phyloP scores from a whole-genome alignment of 1,140 invertebrate genomes.

The Schlechtendalia chinensis region DNA sequence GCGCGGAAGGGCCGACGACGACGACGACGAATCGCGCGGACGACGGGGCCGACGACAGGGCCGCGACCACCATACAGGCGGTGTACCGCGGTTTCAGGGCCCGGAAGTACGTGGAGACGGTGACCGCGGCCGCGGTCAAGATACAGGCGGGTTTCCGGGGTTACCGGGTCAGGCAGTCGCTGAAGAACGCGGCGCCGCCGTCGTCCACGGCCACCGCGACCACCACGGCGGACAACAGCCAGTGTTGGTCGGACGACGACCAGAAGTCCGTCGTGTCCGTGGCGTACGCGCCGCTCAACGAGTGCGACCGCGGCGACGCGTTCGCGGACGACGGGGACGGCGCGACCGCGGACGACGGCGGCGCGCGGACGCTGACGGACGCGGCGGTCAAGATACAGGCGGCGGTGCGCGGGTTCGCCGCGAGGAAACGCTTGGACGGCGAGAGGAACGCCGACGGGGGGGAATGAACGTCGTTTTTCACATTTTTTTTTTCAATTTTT shows the following conservation, averaged over 20 bases:
- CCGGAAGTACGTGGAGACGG: conserved; percentile 52
- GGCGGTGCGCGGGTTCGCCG: conserved; percentile 69
- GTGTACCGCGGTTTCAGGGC: conserved; percentile 52
- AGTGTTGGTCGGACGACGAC: conserved; percentile 33
- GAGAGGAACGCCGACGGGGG: conserved; percentile 29
- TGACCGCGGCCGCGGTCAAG: conserved; percentile 64
- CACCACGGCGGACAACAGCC: conserved; percentile 9
- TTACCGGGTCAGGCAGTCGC: conserved; percentile 67
- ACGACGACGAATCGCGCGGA: neutral
- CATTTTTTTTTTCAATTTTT: no score
- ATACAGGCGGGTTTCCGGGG: conserved; percentile 74
- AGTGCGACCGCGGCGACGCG: neutral
- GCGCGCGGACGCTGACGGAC: neutral
- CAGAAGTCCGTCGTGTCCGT: conserved; percentile 37
- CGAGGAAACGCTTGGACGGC: conserved; percentile 62
- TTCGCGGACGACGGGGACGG: neutral
- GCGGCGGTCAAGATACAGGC: conserved; percentile 70
- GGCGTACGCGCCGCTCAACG: neutral
- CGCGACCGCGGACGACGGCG: neutral
- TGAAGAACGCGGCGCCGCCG: conserved; percentile 56
- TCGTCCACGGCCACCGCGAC: neutral
- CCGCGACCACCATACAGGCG: conserved; percentile 52
- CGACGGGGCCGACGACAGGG: neutral
- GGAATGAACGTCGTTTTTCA: no score
- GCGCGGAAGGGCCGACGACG: neutral